These are phyloP conservation scores for Tetragonisca angustula DNA, from an alignment of 2,888 invertebrate genomes.

Conservation along the genomic window DNA sequence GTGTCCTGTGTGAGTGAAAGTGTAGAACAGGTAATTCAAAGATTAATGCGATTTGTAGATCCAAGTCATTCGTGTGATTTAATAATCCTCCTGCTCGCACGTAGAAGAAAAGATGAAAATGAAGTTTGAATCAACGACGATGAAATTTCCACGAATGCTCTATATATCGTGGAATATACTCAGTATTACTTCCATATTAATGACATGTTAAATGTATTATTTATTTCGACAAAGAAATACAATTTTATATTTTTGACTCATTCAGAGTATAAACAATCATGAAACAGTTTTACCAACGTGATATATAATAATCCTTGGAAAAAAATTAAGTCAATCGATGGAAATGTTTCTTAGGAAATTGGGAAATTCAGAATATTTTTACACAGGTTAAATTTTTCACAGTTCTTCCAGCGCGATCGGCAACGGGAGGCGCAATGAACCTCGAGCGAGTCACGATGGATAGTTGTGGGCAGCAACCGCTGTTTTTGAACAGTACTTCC, in stretches of 20 bases:
- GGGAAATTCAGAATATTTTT: background rate
- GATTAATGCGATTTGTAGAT: background rate
- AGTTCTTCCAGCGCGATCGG: slow-evolving; percentile 57
- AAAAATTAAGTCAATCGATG: background rate
- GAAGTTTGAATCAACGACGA: background rate
- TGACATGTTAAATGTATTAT: background rate
- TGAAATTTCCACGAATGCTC: background rate
- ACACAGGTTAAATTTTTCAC: slow-evolving; percentile 14
- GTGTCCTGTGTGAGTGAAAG: background rate
- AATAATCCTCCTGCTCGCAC: background rate
- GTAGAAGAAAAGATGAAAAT: background rate
- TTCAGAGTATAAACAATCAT: background rate
- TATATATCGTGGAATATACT: background rate
- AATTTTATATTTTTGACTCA: too few species aligned
- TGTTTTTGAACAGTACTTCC: slow-evolving; percentile 75
- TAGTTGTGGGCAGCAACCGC: slow-evolving; percentile 75
- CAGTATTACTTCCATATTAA: background rate
- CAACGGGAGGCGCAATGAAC: slow-evolving; percentile 64
- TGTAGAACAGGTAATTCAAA: too few species aligned
- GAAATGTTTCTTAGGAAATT: background rate
- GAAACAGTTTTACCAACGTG: background rate
- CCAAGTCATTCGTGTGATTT: background rate
- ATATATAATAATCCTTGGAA: background rate
- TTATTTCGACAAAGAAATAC: too few species aligned
- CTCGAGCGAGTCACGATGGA: slow-evolving; percentile 74